Percentiles rank a stretch among this genome's conserved stretches.
phyloP scores from a whole-genome alignment of 2,888 invertebrate species.

The Tachina fera region DNA sequence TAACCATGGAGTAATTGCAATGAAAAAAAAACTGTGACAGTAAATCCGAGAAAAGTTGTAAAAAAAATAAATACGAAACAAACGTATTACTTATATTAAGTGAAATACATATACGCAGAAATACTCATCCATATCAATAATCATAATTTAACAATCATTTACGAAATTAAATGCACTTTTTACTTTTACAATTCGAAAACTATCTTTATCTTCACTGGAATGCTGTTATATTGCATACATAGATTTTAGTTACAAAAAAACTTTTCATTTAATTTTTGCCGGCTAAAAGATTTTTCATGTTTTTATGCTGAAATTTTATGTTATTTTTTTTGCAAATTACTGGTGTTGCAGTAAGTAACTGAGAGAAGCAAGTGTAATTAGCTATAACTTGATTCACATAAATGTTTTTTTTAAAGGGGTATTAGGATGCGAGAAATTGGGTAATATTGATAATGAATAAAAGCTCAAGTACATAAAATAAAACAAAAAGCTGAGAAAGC shows the following conservation, averaged over 20 bases:
- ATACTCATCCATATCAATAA: conserved; percentile 10
- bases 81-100: conserved; percentile 19
- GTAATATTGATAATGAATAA: too few species aligned
- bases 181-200: conserved; percentile 13
- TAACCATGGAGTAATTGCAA: conserved; percentile 17
- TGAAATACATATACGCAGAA: neutral
- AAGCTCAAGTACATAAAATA: too few species aligned
- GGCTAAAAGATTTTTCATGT: conserved; percentile 26
- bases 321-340: neutral
- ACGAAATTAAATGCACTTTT: conserved; percentile 11
- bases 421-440: neutral
- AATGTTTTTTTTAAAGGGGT: neutral
- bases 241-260: conserved; percentile 8
- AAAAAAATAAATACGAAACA: conserved; percentile 15
- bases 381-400: conserved; percentile 7
- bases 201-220: conserved; percentile 37
- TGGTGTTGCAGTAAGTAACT: neutral
- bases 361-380: conserved; percentile 36
- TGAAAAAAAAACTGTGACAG: conserved; percentile 48
- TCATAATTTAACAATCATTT: conserved; percentile 25
- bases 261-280: conserved; percentile 27
- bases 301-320: conserved; percentile 24
- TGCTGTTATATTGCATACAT: conserved; percentile 43
- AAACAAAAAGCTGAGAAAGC: too few species aligned
- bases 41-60: conserved; percentile 1